phyloP scores from a whole-genome alignment of 2,113 vertebrate genomes.

The Lepus europaeus region DNA sequence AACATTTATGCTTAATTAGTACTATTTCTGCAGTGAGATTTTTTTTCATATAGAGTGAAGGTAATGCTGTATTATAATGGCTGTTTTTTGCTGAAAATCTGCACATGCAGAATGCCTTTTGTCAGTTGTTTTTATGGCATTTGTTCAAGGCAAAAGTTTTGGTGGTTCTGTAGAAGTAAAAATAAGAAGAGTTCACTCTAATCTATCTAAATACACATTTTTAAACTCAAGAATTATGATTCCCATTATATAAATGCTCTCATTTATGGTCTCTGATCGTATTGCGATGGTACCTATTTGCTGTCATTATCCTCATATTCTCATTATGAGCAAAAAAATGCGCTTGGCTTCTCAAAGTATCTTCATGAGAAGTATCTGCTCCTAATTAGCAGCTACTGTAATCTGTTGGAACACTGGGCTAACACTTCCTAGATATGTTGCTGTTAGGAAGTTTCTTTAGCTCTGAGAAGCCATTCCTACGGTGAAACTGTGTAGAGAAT shows the following conservation, averaged over 20 bases:
- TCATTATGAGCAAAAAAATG: slow-evolving; percentile 66
- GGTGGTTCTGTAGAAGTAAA: slow-evolving; percentile 16
- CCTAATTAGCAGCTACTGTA: slow-evolving; percentile 82
- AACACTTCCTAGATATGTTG: slow-evolving; percentile 74
- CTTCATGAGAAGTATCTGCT: slow-evolving; percentile 73
- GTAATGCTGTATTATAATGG: not conserved
- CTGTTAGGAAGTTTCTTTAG: slow-evolving; percentile 75
- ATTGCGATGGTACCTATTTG: slow-evolving; percentile 65
- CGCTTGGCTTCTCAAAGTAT: slow-evolving; percentile 56
- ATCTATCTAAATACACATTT: slow-evolving; percentile 56
- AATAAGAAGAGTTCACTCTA: slow-evolving; percentile 20
- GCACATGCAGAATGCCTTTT: not conserved
- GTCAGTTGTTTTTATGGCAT: not conserved
- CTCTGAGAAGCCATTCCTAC: slow-evolving; percentile 69
- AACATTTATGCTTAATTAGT: slow-evolving; percentile 70
- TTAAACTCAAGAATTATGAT: slow-evolving; percentile 68
- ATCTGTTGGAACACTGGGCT: slow-evolving; percentile 71
- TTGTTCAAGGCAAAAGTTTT: not conserved
- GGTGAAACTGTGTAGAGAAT: slow-evolving; percentile 77
- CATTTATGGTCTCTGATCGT: slow-evolving; percentile 63
- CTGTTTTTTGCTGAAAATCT: slow-evolving; percentile 50
- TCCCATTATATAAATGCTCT: slow-evolving; percentile 64
- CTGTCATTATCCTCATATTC: slow-evolving; percentile 64
- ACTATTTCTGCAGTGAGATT: slow-evolving; percentile 18
- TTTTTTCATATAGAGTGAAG: slow-evolving; percentile 19